Base-by-base conservation (phyloP, 2,888 invertebrate genomes). In the Synergus itoensis region DNA sequence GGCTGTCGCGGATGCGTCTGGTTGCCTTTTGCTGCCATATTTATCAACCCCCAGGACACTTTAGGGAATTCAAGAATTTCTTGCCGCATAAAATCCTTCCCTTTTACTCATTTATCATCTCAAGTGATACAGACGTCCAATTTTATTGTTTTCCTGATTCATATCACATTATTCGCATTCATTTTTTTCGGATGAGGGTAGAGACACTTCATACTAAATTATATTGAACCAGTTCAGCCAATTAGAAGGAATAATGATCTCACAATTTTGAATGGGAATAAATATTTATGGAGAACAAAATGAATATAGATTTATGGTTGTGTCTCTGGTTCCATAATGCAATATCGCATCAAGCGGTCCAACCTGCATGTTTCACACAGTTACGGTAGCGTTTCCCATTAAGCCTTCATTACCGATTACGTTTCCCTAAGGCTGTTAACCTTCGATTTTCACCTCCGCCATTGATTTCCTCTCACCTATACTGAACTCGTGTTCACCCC, bases 381-480 rank as follows among this genome's bases (percentile, higher is more conserved):
- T 53, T 53, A 9, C 9, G 53, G n/a, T n/a, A 53, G 41, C 21
- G 11, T 45, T 41, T 18, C 1, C 21, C 21, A 41, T 67, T 67
- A 43, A 43, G 21, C 18, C 4, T 41, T 18, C 45, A 45, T 45
- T 41, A 43, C 21, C 45, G 45, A 48, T 69, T 69, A 28, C 1
- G 28, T 48, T 28, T 69, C 45, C 53, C 53, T 28, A 11, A 16
- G 69, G 69, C 45, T 45, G 45, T 69, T 69, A 45, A 45, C 45
- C 45, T 69, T 69, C 16, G 45, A 69, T 45, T 45, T 48, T 53
- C 45, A 69, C 18, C 28, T 45, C 21, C 45, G 9, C 45, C 69
- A 69, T 69, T 69, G 69, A 69, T 69, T 48, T 64, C 28, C 64
- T 64, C 64, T 64, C 64, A 64, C 64, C 64, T 64, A 45, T 28